Base-by-base conservation (phyloP, 2,888 invertebrate genomes). In the Agonopterix arenella region DNA sequence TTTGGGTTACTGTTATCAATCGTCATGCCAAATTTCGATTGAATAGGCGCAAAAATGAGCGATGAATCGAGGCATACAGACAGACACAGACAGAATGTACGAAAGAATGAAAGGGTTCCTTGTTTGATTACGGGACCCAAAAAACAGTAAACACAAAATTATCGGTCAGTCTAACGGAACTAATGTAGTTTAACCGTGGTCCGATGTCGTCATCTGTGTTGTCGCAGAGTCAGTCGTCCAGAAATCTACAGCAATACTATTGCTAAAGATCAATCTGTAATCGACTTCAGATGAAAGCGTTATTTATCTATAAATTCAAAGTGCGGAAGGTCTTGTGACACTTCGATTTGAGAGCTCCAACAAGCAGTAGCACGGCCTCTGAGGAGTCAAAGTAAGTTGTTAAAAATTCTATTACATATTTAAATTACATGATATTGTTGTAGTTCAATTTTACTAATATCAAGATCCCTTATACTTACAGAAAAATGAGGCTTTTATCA, bases 251-350 rank as follows among this genome's bases (percentile, higher is more conserved):
- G 80, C 79, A 83, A 82, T 64, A 61, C 66, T 72, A 82, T 89
- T 88, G 84, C 88, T 67, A 86, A 81, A 88, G 75, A 82, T 73
- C 73, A 60, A 70, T 74, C 77, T 79, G 89, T 78, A 89, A 89
- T 79, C 80, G 76, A 66, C 72, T 63, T 66, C 70, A 76, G 79
- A 80, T 79, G 84, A 85, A 84, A 86, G 82, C 72, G 73, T 65
- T 72, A 62, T 80, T 28, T 82, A 78, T 86, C 82, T 89, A 89
- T 89, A 88, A 88, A 89, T 81, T 78, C 77, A 69, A 76, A 69
- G 73, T 64, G 71, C 79, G 73, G 73, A 73, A 78, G 76, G 63
- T 64, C 64, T 80, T 79, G 72, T 75, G 74, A 74, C 86, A 88
- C 76, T 78, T 64, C 73, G 61, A 64, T 60, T 60, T 66, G 64